Percentiles rank a stretch among this genome's conserved stretches.
These are phyloP conservation scores for Silurus asotus DNA, from an alignment of 2,113 vertebrate species.

Conservation along the genomic window DNA sequence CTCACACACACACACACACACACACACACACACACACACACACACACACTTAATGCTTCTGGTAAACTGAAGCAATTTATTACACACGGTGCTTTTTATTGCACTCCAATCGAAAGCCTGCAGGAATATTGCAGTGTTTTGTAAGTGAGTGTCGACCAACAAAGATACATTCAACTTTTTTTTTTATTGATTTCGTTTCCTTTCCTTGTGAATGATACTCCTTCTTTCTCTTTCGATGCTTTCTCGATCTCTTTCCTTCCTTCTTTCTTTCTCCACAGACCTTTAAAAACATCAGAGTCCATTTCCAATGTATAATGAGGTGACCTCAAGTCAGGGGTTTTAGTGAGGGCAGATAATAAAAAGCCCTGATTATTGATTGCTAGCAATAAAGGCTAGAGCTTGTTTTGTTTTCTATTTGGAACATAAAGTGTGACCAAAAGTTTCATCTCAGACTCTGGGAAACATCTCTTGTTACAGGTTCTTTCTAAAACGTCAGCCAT, in stretches of 20 bases:
- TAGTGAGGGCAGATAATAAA: neutral
- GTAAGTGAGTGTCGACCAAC: conserved; percentile 39
- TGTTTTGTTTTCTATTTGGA: neutral
- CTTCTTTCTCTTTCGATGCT: neutral
- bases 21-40: no score
- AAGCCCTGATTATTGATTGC: neutral
- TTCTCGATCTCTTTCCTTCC: neutral
- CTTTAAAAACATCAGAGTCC: neutral
- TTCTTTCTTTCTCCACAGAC: neutral
- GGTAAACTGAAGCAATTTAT: conserved; percentile 52
- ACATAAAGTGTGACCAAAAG: no score
- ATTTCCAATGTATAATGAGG: neutral
- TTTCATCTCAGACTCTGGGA: no score
- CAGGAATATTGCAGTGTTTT: conserved; percentile 40
- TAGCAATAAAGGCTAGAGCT: neutral
- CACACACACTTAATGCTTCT: conserved; percentile 36
- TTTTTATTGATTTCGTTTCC: conserved; percentile 29
- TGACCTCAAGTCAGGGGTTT: neutral
- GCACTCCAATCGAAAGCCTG: conserved; percentile 41
- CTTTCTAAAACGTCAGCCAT: no score
- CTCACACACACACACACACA: no score
- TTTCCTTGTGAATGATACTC: neutral
- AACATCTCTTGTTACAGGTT: no score
- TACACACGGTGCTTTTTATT: conserved; percentile 53
- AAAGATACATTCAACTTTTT: conserved; percentile 37